Evolutionary conservation across 1,140 invertebrate species (phyloP).

Genomic region (Thalassaphorura encarpata): DNA sequence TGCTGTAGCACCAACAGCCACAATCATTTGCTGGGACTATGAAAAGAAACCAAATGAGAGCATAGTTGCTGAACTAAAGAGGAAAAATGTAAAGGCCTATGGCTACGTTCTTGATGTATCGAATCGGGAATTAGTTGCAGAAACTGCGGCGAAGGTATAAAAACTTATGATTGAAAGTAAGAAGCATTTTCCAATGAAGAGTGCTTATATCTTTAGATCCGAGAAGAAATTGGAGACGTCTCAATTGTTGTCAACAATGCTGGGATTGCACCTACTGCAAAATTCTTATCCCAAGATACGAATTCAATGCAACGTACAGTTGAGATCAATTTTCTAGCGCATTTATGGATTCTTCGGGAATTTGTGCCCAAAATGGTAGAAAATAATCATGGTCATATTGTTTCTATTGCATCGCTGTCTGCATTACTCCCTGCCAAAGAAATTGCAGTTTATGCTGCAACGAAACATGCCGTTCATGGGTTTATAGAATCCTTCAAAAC

Average conservation of each 20-base stretch:
- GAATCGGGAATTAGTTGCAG: constrained; percentile 11
- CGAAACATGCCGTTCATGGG: constrained; percentile 65
- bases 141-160: constrained; percentile 10
- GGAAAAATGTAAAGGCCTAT: constrained; percentile 13
- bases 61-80: constrained; percentile 17
- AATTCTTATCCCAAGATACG: constrained; percentile 51
- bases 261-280: constrained; percentile 70
- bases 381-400: constrained; percentile 66
- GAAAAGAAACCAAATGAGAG: constrained; percentile 16
- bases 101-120: constrained; percentile 25
- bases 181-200: background rate
- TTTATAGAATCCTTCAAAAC: constrained; percentile 49
- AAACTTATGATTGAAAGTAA: background rate
- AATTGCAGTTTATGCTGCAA: constrained; percentile 69
- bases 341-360: constrained; percentile 67
- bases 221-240: constrained; percentile 42
- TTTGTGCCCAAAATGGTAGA: constrained; percentile 71
- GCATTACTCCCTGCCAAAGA: constrained; percentile 61
- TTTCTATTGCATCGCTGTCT: constrained; percentile 71
- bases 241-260: constrained; percentile 76
- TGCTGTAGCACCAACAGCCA: constrained; percentile 11
- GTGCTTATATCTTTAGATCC: constrained; percentile 11
- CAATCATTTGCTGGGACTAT: constrained; percentile 29
- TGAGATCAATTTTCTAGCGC: constrained; percentile 66
- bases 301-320: constrained; percentile 57